phyloP scores from a whole-genome alignment of 64 coral and sea anemone species.

The Stichodactyla mertensii region DNA sequence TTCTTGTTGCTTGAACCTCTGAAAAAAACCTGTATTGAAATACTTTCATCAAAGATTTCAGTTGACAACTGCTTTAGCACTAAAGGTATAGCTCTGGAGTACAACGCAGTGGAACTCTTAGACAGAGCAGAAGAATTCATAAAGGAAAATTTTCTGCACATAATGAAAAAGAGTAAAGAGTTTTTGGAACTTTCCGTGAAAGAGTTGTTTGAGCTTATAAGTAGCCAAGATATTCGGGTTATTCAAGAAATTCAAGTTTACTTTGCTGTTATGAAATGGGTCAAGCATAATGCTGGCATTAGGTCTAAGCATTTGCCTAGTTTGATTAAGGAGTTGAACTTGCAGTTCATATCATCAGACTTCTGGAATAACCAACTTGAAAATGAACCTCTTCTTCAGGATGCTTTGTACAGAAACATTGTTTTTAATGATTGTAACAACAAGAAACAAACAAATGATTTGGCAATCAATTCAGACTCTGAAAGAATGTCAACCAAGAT shows the following conservation, averaged over 20 bases:
- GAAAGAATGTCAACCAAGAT: constrained; percentile 41
- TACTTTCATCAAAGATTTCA: constrained; percentile 14
- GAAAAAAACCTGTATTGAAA: constrained; percentile 55
- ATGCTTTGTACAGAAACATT: background rate
- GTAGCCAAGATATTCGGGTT: constrained; percentile 52
- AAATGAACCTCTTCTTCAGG: constrained; percentile 32
- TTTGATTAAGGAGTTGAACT: constrained; percentile 25
- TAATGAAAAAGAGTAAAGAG: constrained; percentile 39
- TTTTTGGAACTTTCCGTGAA: constrained; percentile 38
- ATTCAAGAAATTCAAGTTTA: constrained; percentile 56
- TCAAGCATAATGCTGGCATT: constrained; percentile 32
- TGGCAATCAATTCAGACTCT: background rate
- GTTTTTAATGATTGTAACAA: background rate
- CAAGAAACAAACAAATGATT: constrained; percentile 5
- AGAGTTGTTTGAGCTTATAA: constrained; percentile 23
- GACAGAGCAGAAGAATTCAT: constrained; percentile 45
- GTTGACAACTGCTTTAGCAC: constrained; percentile 60
- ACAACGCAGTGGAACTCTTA: constrained; percentile 25
- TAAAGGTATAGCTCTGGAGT: constrained; percentile 47
- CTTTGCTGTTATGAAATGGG: constrained; percentile 60
- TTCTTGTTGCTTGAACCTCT: constrained; percentile 49
- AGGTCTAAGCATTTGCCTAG: constrained; percentile 24
- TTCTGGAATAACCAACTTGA: constrained; percentile 34
- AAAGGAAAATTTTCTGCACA: constrained; percentile 48
- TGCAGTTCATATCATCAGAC: constrained; percentile 17